These are phyloP conservation scores for Catostylus mosaicus DNA, from an alignment of 30 jellyfish, hydroid and myxozoan genomes.

Conservation along the genomic window DNA sequence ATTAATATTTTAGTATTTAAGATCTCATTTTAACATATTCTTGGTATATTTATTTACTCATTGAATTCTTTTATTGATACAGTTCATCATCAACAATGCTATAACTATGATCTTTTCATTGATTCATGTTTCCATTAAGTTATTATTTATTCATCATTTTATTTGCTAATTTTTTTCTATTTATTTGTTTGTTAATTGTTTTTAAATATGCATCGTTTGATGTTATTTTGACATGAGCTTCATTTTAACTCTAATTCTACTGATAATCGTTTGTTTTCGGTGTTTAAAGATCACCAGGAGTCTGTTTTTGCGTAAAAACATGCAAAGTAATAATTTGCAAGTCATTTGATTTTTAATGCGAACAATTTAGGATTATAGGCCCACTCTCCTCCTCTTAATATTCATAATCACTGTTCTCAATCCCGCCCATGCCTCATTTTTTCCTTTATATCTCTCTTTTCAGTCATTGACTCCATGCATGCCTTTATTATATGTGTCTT, in stretches of 20 bases:
- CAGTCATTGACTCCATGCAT: too few species aligned
- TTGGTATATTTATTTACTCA: too few species aligned
- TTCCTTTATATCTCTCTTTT: neutral
- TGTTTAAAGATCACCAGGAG: neutral
- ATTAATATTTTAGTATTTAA: too few species aligned
- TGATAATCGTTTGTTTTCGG: neutral
- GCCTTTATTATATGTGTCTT: too few species aligned
- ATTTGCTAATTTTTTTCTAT: too few species aligned
- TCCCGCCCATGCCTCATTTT: neutral
- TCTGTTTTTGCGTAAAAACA: neutral
- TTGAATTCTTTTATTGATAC: too few species aligned
- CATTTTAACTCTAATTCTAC: neutral
- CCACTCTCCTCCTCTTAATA: constrained; percentile 14
- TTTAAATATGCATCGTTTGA: neutral
- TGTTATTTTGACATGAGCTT: neutral
- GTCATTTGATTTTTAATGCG: constrained; percentile 1
- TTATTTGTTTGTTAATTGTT: neutral
- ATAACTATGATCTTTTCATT: too few species aligned
- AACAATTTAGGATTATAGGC: neutral
- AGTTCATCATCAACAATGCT: too few species aligned
- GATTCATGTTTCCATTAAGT: too few species aligned
- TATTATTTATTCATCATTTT: too few species aligned
- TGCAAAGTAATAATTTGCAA: neutral
- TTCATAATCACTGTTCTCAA: neutral
- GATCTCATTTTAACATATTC: too few species aligned